Evolutionary conservation across 2,797 vertebrate genomes (phyloP), one percentile per base, ranked within the genome.

Genomic region (Benthosema pterotum): DNA sequence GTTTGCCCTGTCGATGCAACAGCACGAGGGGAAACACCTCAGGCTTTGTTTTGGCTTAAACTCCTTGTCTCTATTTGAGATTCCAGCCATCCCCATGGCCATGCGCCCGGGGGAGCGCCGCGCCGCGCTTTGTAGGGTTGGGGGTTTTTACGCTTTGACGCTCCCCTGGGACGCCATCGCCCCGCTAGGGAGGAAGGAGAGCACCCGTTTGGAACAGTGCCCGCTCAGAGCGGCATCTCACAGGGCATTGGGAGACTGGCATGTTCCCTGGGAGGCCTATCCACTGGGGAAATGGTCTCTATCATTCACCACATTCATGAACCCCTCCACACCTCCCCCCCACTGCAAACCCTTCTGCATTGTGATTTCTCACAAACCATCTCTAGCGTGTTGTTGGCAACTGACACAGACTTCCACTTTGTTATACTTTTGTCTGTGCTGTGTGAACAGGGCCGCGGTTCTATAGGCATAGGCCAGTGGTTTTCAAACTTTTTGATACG

Each of bases 141-240:
- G n/a, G n/a, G n/a, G n/a, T n/a, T n/a, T n/a, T n/a, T n/a, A n/a
- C n/a, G n/a, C n/a, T n/a, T n/a, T n/a, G 83, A 82, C 65, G 45
- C 77, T 81, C 83, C 83, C 83, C 78, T 3, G 71, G 79, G 88
- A 79, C 65, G 65, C 11, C 19, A 4, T 67, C 79, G 79, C 79
- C 79, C 80, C 87, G 77, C 84, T 83, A n/a, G n/a, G 79, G 81
- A 87, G 85, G n/a, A n/a, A 83, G 81, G 74, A 83, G 84, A 74
- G 83, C 87, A 86, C 78, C 87, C 88, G 79, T 72, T 87, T 79
- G 83, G 88, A 91, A 89, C 85, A 72, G 78, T 87, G 85, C 86
- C 89, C 88, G 88, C 83, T 84, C 73, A 88, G 83, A 86, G 84
- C 87, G 88, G 88, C 87, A 90, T 87, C 87, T 90, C 83, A n/a